Evolutionary conservation across 1,140 invertebrate genomes (phyloP).

Genomic region (Drosophila pallidifrons): DNA sequence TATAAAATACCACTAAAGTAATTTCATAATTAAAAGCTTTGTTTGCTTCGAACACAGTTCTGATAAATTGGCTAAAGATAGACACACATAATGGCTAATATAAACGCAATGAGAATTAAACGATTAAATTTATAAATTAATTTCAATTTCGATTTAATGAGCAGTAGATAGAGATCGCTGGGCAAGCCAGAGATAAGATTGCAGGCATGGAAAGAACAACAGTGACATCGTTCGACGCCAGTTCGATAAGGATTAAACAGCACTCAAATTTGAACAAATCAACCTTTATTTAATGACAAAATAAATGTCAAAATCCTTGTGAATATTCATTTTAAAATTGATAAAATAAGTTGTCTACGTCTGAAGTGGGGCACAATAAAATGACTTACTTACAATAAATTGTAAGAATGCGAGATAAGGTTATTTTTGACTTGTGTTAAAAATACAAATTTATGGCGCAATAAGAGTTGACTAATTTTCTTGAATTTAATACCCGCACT

Average conservation of each 20-base stretch:
- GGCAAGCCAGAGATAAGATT: too few relatives aligned
- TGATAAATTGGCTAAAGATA: background rate
- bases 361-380: background rate
- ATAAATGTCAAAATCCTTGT: background rate
- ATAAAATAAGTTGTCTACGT: background rate
- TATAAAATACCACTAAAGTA: slow-evolving; percentile 23
- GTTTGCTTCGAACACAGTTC: slow-evolving; percentile 1
- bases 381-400: background rate
- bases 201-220: too few relatives aligned
- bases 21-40: slow-evolving; percentile 27
- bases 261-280: background rate
- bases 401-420: slow-evolving; percentile 3
- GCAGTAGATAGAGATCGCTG: too few relatives aligned
- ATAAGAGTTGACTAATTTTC: slow-evolving; percentile 11
- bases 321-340: background rate
- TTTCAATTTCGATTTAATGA: background rate
- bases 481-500: slow-evolving; percentile 21
- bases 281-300: background rate
- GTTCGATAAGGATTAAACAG: background rate
- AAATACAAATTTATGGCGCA: slow-evolving; percentile 25
- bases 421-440: slow-evolving; percentile 2
- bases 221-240: too few relatives aligned
- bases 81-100: background rate
- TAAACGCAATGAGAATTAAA: background rate
- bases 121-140: background rate